A percentile compares a stretch with the other conserved stretches of the same genome.
Conservation (phyloP, 2,888 invertebrate genomes). For the Tolmerus cingulatus region DNA sequence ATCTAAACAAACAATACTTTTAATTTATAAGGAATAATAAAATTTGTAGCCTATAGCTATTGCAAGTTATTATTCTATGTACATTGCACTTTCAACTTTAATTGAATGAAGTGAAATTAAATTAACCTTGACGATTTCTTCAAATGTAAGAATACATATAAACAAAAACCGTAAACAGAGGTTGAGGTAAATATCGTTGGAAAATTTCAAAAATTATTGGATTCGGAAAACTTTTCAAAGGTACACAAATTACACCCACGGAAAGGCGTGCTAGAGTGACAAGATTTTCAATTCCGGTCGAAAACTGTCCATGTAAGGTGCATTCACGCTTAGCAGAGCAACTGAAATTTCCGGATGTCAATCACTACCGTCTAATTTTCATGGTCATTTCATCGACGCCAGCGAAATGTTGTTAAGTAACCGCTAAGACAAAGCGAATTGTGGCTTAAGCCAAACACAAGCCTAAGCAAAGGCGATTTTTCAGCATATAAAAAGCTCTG, state of each 20-base stretch:
- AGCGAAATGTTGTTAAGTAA: neutral
- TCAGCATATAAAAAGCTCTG: constrained; percentile 1
- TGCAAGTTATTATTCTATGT: too few species aligned
- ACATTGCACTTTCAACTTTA: too few species aligned
- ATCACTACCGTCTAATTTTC: constrained; percentile 5
- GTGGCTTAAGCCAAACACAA: neutral
- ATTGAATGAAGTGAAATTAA: too few species aligned
- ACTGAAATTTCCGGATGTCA: neutral
- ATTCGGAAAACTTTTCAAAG: neutral
- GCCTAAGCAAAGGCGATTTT: neutral
- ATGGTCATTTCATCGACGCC: neutral
- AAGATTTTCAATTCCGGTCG: neutral
- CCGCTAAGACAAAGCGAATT: neutral
- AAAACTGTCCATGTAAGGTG: neutral
- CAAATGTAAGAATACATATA: too few species aligned
- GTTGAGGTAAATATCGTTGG: too few species aligned
- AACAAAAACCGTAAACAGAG: too few species aligned
- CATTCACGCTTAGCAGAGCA: neutral
- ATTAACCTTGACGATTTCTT: too few species aligned
- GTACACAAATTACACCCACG: neutral
- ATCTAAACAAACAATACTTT: too few species aligned
- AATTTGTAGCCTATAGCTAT: too few species aligned
- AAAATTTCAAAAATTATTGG: neutral
- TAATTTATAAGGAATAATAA: too few species aligned
- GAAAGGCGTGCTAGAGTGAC: neutral